Base-by-base conservation (phyloP, 2,888 invertebrate genomes). In the Pyralis farinalis region DNA sequence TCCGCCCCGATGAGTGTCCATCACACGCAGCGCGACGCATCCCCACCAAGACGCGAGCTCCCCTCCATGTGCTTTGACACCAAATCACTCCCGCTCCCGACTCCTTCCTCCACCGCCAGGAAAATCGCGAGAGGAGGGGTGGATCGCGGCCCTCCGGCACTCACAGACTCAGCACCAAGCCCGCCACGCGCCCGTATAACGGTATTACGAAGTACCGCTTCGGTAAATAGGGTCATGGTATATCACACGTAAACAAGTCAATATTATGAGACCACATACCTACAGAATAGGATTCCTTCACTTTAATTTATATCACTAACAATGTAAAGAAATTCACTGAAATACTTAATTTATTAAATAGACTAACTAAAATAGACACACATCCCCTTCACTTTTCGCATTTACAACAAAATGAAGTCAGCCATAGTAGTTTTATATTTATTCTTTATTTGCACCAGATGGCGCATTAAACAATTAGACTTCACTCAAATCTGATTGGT, bases 11-110 rank as follows among this genome's bases (percentile, higher is more conserved):
- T 63, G 62, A 65, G 63, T 68, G 75, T 72, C 72, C 75, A 83
- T 73, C 76, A 74, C 73, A 67, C 67, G 63, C 47, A 66, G 59
- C 76, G 71, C 72, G 64, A 71, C 82, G 80, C 88, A 89, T 87
- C 89, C 88, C 89, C 89, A 85, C 89, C 89, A 83, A 81, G 69
- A 59, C 71, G 69, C 79, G 80, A 77, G 85, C 86, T 87, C 89
- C 89, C 89, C 89, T 87, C 88, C 89, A 89, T 82, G 69, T 75
- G 77, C 72, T 75, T 73, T 60, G 56, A 65, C 59, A 81, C 79
- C 76, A 85, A 86, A 80, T 84, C 80, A 84, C 86, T 84, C 83
- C 87, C 87, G 85, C 84, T 86, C 87, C 86, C 86, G 81, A 71
- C 85, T 79, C 80, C 72, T 82, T 82, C 87, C 86, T 80, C 86